Percentiles rank a stretch among this genome's conserved stretches.
Conservation (phyloP, 2,888 invertebrate genomes). For the Diabrotica balteata region DNA sequence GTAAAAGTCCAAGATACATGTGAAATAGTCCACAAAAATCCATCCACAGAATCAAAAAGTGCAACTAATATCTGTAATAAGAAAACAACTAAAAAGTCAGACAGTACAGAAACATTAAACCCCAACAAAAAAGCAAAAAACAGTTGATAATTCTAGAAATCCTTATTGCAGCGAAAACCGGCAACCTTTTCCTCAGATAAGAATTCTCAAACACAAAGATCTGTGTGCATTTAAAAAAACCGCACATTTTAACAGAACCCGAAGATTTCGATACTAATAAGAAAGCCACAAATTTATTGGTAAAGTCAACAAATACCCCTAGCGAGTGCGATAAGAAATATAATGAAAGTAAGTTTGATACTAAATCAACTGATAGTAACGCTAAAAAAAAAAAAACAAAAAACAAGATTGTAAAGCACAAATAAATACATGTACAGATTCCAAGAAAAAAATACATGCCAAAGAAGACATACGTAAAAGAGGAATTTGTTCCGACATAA, state of each 20-base stretch:
- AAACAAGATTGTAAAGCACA: conserved; percentile 4
- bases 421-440: neutral
- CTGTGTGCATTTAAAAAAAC: neutral
- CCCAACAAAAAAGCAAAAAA: neutral
- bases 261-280: neutral
- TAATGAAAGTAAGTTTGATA: neutral
- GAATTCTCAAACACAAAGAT: neutral
- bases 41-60: no score
- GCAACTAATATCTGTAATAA: no score
- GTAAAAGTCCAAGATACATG: no score
- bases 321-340: neutral
- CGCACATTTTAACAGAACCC: neutral
- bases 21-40: no score
- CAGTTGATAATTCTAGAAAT: neutral
- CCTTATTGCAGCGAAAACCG: neutral
- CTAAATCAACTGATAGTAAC: neutral
- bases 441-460: conserved; percentile 13
- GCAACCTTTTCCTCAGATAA: neutral
- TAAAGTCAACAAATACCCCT: neutral
- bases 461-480: no score
- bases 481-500: no score
- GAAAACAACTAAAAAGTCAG: no score
- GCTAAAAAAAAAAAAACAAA: conserved; percentile 22
- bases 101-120: no score
- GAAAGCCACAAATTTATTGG: neutral